Percentiles rank a stretch among this genome's conserved stretches.
These are phyloP conservation scores for Ataeniobius toweri DNA, from an alignment of 2,797 vertebrate species.

Conservation along the genomic window DNA sequence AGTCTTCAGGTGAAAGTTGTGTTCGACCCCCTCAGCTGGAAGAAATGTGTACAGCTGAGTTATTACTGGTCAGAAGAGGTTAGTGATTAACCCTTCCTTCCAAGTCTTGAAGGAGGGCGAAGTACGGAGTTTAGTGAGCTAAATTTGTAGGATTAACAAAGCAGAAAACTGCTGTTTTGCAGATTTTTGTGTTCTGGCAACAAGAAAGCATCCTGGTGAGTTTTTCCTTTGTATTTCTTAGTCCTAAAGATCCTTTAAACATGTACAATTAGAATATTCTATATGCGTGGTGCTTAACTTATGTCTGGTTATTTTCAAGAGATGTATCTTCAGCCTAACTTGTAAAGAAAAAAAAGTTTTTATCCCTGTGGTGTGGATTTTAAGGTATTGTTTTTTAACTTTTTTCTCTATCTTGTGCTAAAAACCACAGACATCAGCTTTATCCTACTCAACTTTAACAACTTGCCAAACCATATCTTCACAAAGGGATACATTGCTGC, in stretches of 20 bases:
- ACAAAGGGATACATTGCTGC: background rate
- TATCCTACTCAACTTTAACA: background rate
- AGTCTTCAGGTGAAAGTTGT: slow-evolving; percentile 35
- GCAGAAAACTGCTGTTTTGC: slow-evolving; percentile 15
- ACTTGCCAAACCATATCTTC: background rate
- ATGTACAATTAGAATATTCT: background rate
- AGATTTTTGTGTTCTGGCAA: slow-evolving; percentile 22
- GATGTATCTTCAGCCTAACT: slow-evolving; percentile 22
- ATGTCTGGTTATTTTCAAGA: slow-evolving; percentile 19
- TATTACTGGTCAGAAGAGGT: slow-evolving; percentile 52
- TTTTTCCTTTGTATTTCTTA: slow-evolving; percentile 7
- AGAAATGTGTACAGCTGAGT: slow-evolving; percentile 63
- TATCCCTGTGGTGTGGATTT: background rate
- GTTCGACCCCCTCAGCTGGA: slow-evolving; percentile 55
- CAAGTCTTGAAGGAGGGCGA: slow-evolving; percentile 42
- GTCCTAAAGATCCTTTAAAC: background rate
- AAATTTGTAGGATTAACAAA: slow-evolving; percentile 25
- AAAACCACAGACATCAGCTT: background rate
- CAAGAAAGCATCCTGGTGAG: slow-evolving; percentile 50
- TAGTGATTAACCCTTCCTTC: slow-evolving; percentile 76
- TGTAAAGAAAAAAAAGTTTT: slow-evolving; percentile 8
- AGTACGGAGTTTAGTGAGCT: slow-evolving; percentile 36
- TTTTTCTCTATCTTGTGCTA: background rate
- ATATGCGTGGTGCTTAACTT: slow-evolving; percentile 11
- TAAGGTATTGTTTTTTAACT: background rate